Conservation (phyloP, 2,797 vertebrate species). For the Zalophus californianus region DNA sequence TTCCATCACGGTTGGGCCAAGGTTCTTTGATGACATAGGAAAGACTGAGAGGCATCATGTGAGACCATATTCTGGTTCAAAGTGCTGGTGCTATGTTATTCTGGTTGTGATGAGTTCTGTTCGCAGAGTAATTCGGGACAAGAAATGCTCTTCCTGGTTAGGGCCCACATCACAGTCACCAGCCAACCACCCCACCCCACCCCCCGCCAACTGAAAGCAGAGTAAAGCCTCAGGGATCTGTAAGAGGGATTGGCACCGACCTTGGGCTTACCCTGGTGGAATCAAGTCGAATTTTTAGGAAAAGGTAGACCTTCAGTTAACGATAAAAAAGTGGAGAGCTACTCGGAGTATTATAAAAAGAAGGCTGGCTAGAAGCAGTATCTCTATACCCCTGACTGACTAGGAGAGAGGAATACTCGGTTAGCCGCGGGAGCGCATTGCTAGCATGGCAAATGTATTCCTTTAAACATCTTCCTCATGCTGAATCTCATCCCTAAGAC, state of each 20-base stretch:
- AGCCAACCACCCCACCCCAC: background rate
- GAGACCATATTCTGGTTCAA: slow-evolving; percentile 36
- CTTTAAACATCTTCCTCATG: slow-evolving; percentile 31
- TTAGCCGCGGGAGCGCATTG: background rate
- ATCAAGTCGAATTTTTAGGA: slow-evolving; percentile 57
- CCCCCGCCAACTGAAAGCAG: background rate
- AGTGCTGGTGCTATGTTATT: slow-evolving; percentile 49
- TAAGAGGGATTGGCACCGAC: background rate
- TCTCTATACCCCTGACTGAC: background rate
- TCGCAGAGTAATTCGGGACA: slow-evolving; percentile 31
- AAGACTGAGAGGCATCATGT: slow-evolving; percentile 47
- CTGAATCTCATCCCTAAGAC: slow-evolving; percentile 35
- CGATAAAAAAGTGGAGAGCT: slow-evolving; percentile 18
- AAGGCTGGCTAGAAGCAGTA: background rate
- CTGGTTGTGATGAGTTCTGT: slow-evolving; percentile 54
- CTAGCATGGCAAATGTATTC: background rate
- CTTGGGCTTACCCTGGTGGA: background rate
- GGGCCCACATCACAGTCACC: background rate
- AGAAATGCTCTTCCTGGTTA: slow-evolving; percentile 45
- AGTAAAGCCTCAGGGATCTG: slow-evolving; percentile 23
- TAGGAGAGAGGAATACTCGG: background rate
- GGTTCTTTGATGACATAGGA: slow-evolving; percentile 70
- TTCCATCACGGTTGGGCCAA: slow-evolving; percentile 57
- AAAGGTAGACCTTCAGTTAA: slow-evolving; percentile 42
- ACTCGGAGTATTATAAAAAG: slow-evolving; percentile 17